Evolutionary conservation across 2,797 vertebrate genomes (phyloP).

Genomic region (Leptatherina wallacei): DNA sequence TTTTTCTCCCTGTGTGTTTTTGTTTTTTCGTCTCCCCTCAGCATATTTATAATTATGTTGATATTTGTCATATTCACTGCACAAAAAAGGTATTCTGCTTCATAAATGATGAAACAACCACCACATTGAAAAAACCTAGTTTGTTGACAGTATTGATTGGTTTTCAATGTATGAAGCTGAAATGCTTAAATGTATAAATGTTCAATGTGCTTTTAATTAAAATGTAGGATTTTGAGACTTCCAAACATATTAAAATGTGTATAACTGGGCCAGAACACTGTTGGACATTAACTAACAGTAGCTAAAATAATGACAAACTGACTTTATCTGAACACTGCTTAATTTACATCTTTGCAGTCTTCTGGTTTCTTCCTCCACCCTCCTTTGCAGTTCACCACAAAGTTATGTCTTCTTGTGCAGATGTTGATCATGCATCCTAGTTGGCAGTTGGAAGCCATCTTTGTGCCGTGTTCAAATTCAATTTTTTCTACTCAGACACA

Average conservation of each 20-base stretch:
- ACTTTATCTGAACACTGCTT: neutral
- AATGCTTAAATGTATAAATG: neutral
- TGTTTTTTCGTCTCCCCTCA: constrained; percentile 16
- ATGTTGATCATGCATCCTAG: neutral
- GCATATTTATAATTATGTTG: constrained; percentile 16
- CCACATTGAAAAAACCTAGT: neutral
- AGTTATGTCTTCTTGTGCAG: neutral
- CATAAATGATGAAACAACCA: neutral
- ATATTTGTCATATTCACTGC: constrained; percentile 12
- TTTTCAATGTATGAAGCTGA: neutral
- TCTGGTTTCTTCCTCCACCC: neutral
- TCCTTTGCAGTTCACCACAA: neutral
- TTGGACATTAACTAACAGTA: neutral
- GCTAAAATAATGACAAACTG: neutral
- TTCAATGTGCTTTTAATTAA: neutral
- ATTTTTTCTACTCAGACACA: neutral
- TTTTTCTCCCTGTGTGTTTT: neutral
- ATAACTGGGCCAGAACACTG: neutral
- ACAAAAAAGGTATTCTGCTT: constrained; percentile 12
- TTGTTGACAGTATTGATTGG: neutral
- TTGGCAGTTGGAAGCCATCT: neutral
- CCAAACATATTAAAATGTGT: neutral
- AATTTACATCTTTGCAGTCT: neutral
- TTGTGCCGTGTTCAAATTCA: neutral
- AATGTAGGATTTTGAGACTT: neutral